Base-by-base conservation (phyloP, 2,113 vertebrate genomes). In the Caloenas nicobarica region DNA sequence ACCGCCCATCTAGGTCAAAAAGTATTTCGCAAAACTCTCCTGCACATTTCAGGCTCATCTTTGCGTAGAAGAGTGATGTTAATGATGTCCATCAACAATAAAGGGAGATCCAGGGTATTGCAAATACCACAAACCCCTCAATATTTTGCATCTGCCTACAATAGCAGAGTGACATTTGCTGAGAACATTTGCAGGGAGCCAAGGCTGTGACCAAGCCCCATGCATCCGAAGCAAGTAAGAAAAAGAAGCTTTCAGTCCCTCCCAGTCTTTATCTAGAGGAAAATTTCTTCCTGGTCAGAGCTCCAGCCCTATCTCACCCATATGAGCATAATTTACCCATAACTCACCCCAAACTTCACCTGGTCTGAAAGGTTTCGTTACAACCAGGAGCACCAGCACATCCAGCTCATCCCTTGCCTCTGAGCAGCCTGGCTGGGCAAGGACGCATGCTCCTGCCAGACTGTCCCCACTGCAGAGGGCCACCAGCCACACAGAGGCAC, bases 301-400 rank as follows among this genome's bases (percentile, higher is more conserved):
- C 10, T 71, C 22, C 25, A 46, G 56, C 3, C 7, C 1, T 1
- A 2, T 54, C 61, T 78, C 51, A 48, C 31, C 36, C 38, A 28
- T 34, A 48, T 0, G 3, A 61, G 13, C 29, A 57, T 0, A 2
- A 48, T 80, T 82, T 80, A 77, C 22, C 2, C 11, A 5, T n/a
- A 61, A 73, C 13, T 66, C n/a, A 40, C 1, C 10, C 51, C 36
- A 78, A 54, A 86, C 7, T 25, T 71, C 14, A 42, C 29, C 22
- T n/a, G 6, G 2, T 31, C 14, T 40, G 42, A 57, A 70, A 69
- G 54, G 44, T 33, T 65, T 93, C 72, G 13, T 54, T 86, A 6
- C 0, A 0, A 17, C 14, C 11, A 1, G 0, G 28, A 87, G 26
- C 50, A 61, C 7, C 16, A 83, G 33, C 22, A n/a, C 2, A 1